phyloP scores from a whole-genome alignment of 2,113 vertebrate species.

The Apistogramma diplotaenia region DNA sequence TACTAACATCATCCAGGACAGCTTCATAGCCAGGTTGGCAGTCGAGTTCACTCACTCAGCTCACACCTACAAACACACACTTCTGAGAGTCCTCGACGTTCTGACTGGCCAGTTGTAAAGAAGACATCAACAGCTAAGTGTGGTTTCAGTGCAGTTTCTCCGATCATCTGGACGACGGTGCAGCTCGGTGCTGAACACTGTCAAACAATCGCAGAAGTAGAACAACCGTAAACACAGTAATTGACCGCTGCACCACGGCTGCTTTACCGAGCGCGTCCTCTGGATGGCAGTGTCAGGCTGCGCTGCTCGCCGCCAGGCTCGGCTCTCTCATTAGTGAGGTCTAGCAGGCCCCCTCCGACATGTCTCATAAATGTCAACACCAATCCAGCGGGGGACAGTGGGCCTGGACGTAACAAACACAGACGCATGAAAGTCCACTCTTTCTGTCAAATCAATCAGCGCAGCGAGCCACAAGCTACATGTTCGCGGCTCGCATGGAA shows the following conservation, averaged over 20 bases:
- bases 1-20: background rate
- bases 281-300: slow-evolving; percentile 92
- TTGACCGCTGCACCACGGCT: background rate
- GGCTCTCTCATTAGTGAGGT: slow-evolving; percentile 87
- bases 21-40: background rate
- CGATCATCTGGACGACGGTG: background rate
- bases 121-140: background rate
- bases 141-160: slow-evolving; percentile 1
- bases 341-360: slow-evolving; percentile 90
- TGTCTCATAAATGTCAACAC: slow-evolving; percentile 97
- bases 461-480: slow-evolving; percentile 81
- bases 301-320: slow-evolving; percentile 55
- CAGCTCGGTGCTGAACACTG: background rate
- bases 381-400: slow-evolving; percentile 94
- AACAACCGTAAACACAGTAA: slow-evolving; percentile 38
- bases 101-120: background rate
- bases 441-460: slow-evolving; percentile 93
- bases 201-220: slow-evolving; percentile 23
- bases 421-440: slow-evolving; percentile 93
- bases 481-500: slow-evolving; percentile 84
- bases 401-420: slow-evolving; percentile 95
- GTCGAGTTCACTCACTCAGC: background rate
- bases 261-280: slow-evolving; percentile 69
- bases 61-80: slow-evolving; percentile 1
- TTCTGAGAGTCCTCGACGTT: background rate